Conservation (phyloP, 2,113 vertebrate species). For the Shinisaurus crocodilurus region DNA sequence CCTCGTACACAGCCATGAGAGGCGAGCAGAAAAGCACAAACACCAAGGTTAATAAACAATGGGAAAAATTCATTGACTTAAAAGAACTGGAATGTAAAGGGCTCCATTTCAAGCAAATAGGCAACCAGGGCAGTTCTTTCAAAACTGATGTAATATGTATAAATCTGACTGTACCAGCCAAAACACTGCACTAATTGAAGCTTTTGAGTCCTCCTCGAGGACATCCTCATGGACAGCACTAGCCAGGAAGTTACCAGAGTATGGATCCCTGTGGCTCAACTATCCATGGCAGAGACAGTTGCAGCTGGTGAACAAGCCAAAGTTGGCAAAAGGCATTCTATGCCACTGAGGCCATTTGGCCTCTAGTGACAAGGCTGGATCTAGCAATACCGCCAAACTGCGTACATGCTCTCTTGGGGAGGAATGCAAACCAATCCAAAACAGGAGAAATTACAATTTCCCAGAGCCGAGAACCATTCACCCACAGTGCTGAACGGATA, state of each 20-base stretch:
- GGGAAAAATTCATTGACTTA: neutral
- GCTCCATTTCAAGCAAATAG: no score
- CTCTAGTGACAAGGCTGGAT: neutral
- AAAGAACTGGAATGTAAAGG: conserved; percentile 7
- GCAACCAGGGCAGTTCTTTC: no score
- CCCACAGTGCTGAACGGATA: no score
- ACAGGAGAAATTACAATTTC: neutral
- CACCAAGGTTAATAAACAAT: neutral
- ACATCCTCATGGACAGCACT: no score
- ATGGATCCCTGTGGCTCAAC: neutral
- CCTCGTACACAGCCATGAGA: neutral
- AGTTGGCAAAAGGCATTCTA: neutral
- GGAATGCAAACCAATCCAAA: no score
- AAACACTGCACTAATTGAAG: no score
- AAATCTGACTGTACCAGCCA: no score
- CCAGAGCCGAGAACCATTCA: no score
- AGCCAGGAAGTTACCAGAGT: no score
- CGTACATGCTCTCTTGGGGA: neutral
- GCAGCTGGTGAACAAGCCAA: neutral
- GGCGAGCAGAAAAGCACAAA: neutral
- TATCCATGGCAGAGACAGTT: neutral
- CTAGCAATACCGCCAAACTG: neutral
- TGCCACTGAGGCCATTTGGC: neutral
- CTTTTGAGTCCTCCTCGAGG: no score
- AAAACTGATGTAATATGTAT: no score